These are phyloP conservation scores for Amphiprion ocellaris DNA, from an alignment of 2,113 vertebrate genomes.

Conservation along the genomic window DNA sequence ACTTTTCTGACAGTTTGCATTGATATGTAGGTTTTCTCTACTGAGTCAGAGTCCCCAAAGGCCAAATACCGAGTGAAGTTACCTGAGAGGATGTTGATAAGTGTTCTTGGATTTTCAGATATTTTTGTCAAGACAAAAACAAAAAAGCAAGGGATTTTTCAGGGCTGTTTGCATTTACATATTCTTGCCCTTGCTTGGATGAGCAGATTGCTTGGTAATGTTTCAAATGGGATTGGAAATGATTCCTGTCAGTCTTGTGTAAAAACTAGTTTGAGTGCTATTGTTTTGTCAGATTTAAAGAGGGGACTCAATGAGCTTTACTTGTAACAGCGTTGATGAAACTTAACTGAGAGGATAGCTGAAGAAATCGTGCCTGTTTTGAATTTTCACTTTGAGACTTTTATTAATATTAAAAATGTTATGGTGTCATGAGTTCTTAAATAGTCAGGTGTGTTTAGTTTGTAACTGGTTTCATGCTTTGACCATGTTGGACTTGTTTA, in stretches of 20 bases:
- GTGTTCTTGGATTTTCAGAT: too few relatives aligned
- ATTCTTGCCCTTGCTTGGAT: not conserved
- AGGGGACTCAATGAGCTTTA: not conserved
- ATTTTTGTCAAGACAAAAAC: too few relatives aligned
- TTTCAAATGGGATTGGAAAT: slow-evolving; percentile 11
- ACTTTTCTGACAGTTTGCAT: not conserved
- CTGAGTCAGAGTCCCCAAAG: not conserved
- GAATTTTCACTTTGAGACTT: not conserved
- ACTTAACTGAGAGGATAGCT: not conserved
- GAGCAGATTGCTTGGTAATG: not conserved
- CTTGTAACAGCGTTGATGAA: not conserved
- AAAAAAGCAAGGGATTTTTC: too few relatives aligned
- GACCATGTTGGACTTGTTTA: not conserved
- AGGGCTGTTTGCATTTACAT: not conserved
- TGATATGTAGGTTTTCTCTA: not conserved
- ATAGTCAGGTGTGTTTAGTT: not conserved
- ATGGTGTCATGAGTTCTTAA: not conserved
- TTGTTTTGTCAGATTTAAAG: not conserved
- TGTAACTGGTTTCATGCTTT: not conserved
- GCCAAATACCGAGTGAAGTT: not conserved
- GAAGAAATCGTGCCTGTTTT: not conserved
- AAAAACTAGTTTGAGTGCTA: not conserved
- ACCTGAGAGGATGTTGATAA: too few relatives aligned
- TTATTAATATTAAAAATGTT: not conserved
- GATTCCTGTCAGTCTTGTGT: not conserved